A percentile compares a stretch with the other conserved stretches of the same genome.
Evolutionary conservation across 2,888 invertebrate genomes (phyloP).

Genomic region (Dynastes hyllus): DNA sequence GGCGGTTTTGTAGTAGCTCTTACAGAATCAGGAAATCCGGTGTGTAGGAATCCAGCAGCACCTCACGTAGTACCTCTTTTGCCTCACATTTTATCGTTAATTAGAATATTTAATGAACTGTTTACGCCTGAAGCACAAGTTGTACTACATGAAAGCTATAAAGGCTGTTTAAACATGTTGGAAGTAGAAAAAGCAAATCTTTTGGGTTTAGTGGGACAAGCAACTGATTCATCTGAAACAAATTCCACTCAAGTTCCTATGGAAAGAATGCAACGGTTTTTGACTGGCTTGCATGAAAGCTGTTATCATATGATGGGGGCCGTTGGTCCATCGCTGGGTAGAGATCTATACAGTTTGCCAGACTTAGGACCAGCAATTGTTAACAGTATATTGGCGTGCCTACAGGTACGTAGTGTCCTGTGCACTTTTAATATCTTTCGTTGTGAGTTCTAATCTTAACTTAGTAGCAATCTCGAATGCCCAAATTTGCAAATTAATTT

Average conservation of each 20-base stretch:
- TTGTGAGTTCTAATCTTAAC: too few species aligned
- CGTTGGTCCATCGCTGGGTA: slow-evolving; percentile 85
- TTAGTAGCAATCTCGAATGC: too few species aligned
- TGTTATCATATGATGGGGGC: slow-evolving; percentile 88
- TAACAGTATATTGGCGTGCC: slow-evolving; percentile 80
- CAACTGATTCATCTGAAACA: slow-evolving; percentile 64
- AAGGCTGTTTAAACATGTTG: slow-evolving; percentile 80
- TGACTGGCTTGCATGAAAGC: slow-evolving; percentile 85
- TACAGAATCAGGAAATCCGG: slow-evolving; percentile 84
- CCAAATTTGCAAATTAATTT: too few species aligned
- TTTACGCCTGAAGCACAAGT: slow-evolving; percentile 81
- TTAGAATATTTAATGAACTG: slow-evolving; percentile 86
- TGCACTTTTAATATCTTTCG: too few species aligned
- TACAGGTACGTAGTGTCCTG: slow-evolving; percentile 72
- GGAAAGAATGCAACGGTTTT: slow-evolving; percentile 89
- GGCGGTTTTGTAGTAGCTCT: slow-evolving; percentile 89
- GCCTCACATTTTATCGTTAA: slow-evolving; percentile 85
- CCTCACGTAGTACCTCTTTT: slow-evolving; percentile 87
- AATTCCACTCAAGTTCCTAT: slow-evolving; percentile 74
- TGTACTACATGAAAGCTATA: slow-evolving; percentile 79
- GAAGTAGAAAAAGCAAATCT: slow-evolving; percentile 86
- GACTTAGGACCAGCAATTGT: slow-evolving; percentile 84
- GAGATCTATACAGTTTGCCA: slow-evolving; percentile 87
- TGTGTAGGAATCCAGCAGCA: slow-evolving; percentile 91
- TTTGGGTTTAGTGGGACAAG: slow-evolving; percentile 76